These are phyloP conservation scores for Dusona sp. DNA, from an alignment of 2,888 invertebrate genomes.

Conservation along the genomic window DNA sequence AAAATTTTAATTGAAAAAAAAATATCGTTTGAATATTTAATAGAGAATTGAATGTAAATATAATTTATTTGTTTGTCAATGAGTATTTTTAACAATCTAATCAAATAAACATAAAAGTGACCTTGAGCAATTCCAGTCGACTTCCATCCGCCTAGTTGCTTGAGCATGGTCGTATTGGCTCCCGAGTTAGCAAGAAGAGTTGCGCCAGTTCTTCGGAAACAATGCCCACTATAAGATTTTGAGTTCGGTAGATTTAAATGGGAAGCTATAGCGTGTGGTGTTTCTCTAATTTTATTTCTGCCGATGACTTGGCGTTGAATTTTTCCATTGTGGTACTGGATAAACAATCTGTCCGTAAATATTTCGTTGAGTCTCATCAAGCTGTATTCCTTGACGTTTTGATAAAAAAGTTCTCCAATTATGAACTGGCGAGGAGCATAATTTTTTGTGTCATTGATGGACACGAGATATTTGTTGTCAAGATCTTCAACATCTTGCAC, in stretches of 20 bases:
- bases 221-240: conserved; percentile 3
- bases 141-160: no score
- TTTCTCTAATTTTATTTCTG: conserved; percentile 29
- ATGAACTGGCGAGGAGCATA: conserved; percentile 13
- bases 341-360: conserved; percentile 38
- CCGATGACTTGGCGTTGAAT: conserved; percentile 36
- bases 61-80: no score
- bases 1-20: conserved; percentile 2
- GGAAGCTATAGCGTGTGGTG: conserved; percentile 21
- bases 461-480: conserved; percentile 54
- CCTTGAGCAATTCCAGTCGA: neutral
- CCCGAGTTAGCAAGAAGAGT: conserved; percentile 10
- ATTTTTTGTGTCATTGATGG: conserved; percentile 46
- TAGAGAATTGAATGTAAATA: conserved; percentile 3
- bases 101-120: neutral
- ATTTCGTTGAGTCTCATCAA: conserved; percentile 20
- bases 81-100: neutral
- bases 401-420: conserved; percentile 47
- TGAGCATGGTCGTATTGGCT: neutral
- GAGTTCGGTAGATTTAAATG: conserved; percentile 1
- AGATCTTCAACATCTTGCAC: conserved; percentile 59
- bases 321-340: conserved; percentile 39
- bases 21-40: conserved; percentile 9
- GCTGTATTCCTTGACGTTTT: conserved; percentile 30
- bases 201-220: conserved; percentile 21